phyloP scores from a whole-genome alignment of 2,113 vertebrate genomes.

The Isurus oxyrinchus region DNA sequence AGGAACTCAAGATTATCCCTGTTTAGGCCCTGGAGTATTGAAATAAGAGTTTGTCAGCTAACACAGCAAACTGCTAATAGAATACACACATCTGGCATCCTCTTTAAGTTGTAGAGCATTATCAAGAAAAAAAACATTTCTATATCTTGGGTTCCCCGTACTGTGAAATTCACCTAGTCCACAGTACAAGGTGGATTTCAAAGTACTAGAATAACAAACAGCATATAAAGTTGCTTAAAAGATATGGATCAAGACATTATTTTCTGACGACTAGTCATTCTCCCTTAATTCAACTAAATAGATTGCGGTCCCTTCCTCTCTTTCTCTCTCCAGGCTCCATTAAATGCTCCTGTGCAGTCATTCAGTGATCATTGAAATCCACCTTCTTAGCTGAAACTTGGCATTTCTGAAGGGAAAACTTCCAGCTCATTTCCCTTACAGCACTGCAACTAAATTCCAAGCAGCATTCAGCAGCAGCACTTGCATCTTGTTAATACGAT shows the following conservation, averaged over 20 bases:
- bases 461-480: background rate
- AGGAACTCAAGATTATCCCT: background rate
- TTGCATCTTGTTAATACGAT: background rate
- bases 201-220: background rate
- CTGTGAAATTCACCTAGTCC: background rate
- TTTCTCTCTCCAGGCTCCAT: background rate
- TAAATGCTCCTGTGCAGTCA: background rate
- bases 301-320: background rate
- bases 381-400: background rate
- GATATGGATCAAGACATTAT: background rate
- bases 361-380: background rate
- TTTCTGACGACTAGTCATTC: background rate
- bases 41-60: background rate
- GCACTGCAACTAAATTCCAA: background rate
- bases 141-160: background rate
- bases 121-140: background rate
- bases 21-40: background rate
- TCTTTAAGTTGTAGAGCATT: background rate
- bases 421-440: background rate
- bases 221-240: background rate
- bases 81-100: background rate
- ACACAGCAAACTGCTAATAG: background rate
- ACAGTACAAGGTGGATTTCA: background rate
- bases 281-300: background rate
- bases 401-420: background rate